phyloP scores from a whole-genome alignment of 1,140 invertebrate species.

The Nixonia krombeini region DNA sequence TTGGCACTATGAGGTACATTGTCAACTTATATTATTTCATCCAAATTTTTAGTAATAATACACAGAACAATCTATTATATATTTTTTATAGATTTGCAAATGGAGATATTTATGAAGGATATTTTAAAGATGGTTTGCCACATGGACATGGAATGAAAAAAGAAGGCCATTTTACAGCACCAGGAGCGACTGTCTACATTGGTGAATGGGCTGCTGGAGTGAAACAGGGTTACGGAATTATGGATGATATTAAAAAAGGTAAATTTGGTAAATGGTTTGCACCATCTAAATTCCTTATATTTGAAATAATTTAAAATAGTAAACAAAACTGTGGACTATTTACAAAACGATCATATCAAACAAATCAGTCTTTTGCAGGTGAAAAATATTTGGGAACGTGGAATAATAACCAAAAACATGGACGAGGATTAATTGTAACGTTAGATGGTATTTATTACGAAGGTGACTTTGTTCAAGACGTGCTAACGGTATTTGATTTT shows the following conservation, averaged over 20 bases:
- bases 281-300: not conserved
- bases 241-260: conserved; percentile 85
- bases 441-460: conserved; percentile 92
- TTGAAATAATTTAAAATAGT: not conserved
- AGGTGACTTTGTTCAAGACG: conserved; percentile 84
- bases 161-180: conserved; percentile 83
- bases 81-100: conserved; percentile 72
- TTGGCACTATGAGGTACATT: conserved; percentile 80
- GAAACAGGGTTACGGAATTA: conserved; percentile 87
- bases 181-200: conserved; percentile 84
- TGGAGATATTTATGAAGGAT: conserved; percentile 86
- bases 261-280: conserved; percentile 16
- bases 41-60: too few relatives aligned
- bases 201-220: conserved; percentile 86
- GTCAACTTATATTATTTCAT: too few relatives aligned
- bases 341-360: too few relatives aligned
- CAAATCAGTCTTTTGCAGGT: conserved; percentile 70
- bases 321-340: not conserved
- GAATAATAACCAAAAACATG: conserved; percentile 85
- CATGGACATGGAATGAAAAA: conserved; percentile 88
- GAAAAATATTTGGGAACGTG: conserved; percentile 92
- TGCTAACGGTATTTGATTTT: conserved; percentile 77
- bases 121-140: conserved; percentile 86
- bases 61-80: too few relatives aligned
- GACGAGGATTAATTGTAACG: conserved; percentile 87